Conservation (phyloP, 2,888 invertebrate genomes). For the Pterostichus madidus region DNA sequence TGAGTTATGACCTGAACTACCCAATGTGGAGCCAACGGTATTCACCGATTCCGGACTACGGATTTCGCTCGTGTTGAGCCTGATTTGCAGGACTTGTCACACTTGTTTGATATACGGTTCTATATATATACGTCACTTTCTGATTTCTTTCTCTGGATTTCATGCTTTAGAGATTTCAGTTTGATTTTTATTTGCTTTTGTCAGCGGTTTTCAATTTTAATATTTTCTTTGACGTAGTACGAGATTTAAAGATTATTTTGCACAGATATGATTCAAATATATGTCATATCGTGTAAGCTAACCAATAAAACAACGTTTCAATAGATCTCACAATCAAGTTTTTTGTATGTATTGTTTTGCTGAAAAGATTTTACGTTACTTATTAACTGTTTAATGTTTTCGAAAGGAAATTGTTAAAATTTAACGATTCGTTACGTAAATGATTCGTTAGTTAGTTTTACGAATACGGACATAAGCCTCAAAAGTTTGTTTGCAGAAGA, state of each 20-base stretch:
- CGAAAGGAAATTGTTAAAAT: too few relatives aligned
- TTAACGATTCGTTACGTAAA: too few relatives aligned
- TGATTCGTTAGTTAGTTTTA: too few relatives aligned
- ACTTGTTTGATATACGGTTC: conserved; percentile 43
- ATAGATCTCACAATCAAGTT: too few relatives aligned
- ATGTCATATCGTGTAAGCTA: background rate
- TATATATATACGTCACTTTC: conserved; percentile 48
- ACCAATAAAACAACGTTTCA: background rate
- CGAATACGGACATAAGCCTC: too few relatives aligned
- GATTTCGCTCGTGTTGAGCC: conserved; percentile 19
- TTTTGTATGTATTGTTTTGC: too few relatives aligned
- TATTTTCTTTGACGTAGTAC: conserved; percentile 33
- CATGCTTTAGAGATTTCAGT: conserved; percentile 32
- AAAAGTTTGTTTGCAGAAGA: too few relatives aligned
- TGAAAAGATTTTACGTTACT: too few relatives aligned
- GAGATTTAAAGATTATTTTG: conserved; percentile 13
- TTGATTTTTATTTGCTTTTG: conserved; percentile 46
- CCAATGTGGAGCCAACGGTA: background rate
- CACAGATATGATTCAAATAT: conserved; percentile 20
- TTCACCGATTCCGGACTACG: conserved; percentile 8
- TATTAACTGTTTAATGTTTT: too few relatives aligned
- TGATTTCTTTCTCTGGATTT: conserved; percentile 36
- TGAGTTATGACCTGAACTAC: conserved; percentile 32
- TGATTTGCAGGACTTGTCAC: conserved; percentile 20
- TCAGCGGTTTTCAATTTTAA: conserved; percentile 40